phyloP scores from a whole-genome alignment of 2,888 invertebrate genomes.

The Lissonota sp. region DNA sequence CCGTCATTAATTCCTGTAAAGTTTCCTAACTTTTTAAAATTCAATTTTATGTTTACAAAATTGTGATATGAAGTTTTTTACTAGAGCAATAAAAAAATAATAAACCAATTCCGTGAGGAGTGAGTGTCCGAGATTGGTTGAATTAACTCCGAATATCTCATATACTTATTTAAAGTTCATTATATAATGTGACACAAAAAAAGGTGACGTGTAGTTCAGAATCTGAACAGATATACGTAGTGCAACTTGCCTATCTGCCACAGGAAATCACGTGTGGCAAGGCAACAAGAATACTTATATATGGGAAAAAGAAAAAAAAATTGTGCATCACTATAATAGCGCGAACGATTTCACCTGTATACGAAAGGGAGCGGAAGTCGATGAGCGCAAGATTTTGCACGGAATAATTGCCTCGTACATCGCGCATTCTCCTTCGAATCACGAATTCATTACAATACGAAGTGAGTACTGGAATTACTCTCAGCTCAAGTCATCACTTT shows the following conservation, averaged over 20 bases:
- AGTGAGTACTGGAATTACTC: too few relatives aligned
- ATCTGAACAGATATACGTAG: conserved; percentile 31
- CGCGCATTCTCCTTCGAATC: not conserved
- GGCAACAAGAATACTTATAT: conserved; percentile 43
- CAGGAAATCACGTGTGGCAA: conserved; percentile 63
- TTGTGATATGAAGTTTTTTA: too few relatives aligned
- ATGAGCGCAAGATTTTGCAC: conserved; percentile 55
- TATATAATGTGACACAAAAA: conserved; percentile 53
- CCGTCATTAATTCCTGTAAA: too few relatives aligned
- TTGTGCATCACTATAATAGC: conserved; percentile 2
- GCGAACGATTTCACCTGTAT: conserved; percentile 34
- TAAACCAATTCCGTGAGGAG: too few relatives aligned
- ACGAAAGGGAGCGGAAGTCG: conserved; percentile 61
- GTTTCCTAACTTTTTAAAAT: too few relatives aligned
- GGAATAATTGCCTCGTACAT: conserved; percentile 43
- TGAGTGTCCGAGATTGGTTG: too few relatives aligned
- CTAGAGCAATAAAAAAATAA: too few relatives aligned
- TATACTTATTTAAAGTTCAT: conserved; percentile 21
- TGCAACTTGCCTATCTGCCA: conserved; percentile 36
- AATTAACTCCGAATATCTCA: too few relatives aligned
- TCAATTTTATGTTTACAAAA: too few relatives aligned
- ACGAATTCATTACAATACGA: not conserved
- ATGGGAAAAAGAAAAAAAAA: conserved; percentile 48
- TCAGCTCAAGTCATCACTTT: too few relatives aligned
- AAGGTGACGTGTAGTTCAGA: conserved; percentile 26